Conservation (phyloP, 1,140 invertebrate genomes). For the Anoplolepis gracilipes region DNA sequence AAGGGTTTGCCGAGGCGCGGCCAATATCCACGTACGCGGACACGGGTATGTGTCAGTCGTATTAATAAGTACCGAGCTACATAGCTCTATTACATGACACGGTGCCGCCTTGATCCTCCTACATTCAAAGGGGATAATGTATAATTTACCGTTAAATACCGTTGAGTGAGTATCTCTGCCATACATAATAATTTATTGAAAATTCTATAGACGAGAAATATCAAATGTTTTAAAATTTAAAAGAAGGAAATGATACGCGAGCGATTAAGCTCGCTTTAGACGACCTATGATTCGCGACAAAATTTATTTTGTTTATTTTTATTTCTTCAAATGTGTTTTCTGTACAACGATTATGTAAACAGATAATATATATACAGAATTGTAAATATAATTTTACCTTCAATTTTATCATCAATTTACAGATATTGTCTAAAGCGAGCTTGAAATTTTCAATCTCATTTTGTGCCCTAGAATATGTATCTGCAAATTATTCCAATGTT, state of each 20-base stretch:
- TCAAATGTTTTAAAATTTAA: background rate
- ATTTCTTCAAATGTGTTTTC: too few relatives aligned
- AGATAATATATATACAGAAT: too few relatives aligned
- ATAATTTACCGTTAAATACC: background rate
- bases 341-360: too few relatives aligned
- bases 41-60: slow-evolving; percentile 26
- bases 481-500: background rate
- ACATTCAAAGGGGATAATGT: background rate
- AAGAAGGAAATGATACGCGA: background rate
- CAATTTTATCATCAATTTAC: too few relatives aligned
- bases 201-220: background rate
- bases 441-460: background rate
- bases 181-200: background rate
- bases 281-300: background rate
- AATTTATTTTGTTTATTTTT: background rate
- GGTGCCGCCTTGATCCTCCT: background rate
- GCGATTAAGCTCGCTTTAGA: background rate
- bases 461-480: background rate
- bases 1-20: slow-evolving; percentile 72
- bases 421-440: too few relatives aligned
- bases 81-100: background rate
- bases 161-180: background rate
- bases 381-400: too few relatives aligned
- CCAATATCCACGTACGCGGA: slow-evolving; percentile 66
- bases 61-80: slow-evolving; percentile 42